phyloP scores from a whole-genome alignment of 2,797 vertebrate genomes.

The Simalia tracyae region DNA sequence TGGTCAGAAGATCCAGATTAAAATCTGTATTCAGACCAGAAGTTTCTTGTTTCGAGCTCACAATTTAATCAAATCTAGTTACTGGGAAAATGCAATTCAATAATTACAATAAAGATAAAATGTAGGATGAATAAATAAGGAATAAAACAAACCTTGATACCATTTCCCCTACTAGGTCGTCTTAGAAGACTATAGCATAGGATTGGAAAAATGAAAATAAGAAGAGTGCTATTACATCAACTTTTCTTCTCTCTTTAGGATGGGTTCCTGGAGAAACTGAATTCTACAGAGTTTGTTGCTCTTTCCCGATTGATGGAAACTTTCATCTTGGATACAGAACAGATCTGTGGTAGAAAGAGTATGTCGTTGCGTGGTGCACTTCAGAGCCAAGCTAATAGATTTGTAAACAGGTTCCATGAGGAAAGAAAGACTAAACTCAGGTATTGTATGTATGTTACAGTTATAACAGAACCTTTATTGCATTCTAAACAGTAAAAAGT shows the following conservation, averaged over 20 bases:
- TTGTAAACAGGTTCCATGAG: constrained; percentile 96
- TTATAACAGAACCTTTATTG: background rate
- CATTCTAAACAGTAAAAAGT: background rate
- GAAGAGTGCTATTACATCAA: background rate
- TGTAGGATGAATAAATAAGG: background rate
- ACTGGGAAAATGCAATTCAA: background rate
- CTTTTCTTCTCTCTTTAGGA: constrained; percentile 78
- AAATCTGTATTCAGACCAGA: background rate
- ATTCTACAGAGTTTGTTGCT: constrained; percentile 88
- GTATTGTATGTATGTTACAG: constrained; percentile 63
- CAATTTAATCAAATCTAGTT: background rate
- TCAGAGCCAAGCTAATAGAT: constrained; percentile 95
- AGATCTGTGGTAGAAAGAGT: constrained; percentile 87
- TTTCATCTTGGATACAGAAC: constrained; percentile 88
- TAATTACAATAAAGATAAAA: background rate
- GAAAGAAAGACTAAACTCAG: constrained; percentile 95
- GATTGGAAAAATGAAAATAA: background rate
- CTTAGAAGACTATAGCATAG: background rate
- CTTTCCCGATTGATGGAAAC: constrained; percentile 89
- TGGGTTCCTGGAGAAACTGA: constrained; percentile 92
- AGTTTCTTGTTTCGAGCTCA: background rate
- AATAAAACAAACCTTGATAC: background rate
- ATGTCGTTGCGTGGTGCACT: constrained; percentile 90
- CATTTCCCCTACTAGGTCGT: background rate
- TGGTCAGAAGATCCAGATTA: too few species aligned